Evolutionary conservation across 2,797 vertebrate genomes (phyloP).

Genomic region (Anguilla megastoma): DNA sequence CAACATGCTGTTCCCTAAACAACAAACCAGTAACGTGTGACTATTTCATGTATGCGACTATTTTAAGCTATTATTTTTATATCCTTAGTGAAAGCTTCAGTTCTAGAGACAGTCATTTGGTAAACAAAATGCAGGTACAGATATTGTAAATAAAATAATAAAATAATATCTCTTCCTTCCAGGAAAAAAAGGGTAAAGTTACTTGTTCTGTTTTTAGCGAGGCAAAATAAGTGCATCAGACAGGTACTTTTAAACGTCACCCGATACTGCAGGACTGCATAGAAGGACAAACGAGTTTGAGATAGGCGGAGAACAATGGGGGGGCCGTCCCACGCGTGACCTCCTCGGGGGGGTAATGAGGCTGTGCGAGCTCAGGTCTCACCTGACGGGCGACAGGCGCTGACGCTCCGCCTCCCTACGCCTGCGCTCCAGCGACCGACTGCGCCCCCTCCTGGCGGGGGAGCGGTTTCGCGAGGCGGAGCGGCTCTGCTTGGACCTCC

Average conservation of each 20-base stretch:
- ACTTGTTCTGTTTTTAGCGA: neutral
- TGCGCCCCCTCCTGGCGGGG: slow-evolving; percentile 80
- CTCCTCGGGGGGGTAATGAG: no score
- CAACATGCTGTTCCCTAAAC: neutral
- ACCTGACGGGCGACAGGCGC: slow-evolving; percentile 89
- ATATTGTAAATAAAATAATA: neutral
- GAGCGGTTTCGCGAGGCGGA: slow-evolving; percentile 85
- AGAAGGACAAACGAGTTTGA: neutral
- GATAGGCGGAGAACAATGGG: neutral
- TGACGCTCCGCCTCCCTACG: slow-evolving; percentile 85
- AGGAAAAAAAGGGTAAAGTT: neutral
- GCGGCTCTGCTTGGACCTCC: slow-evolving; percentile 81
- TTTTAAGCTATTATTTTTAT: neutral
- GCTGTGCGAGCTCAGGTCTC: slow-evolving; percentile 9
- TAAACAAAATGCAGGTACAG: neutral
- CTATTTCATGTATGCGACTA: neutral
- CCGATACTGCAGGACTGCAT: neutral
- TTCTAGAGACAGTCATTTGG: neutral
- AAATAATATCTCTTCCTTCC: neutral
- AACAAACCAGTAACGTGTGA: neutral
- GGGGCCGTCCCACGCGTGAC: neutral
- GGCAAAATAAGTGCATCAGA: neutral
- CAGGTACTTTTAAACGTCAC: neutral
- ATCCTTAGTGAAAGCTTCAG: neutral
- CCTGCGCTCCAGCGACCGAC: slow-evolving; percentile 84